phyloP scores from a whole-genome alignment of 2,888 invertebrate species.

The Imbricaverruca yamaguchii region DNA sequence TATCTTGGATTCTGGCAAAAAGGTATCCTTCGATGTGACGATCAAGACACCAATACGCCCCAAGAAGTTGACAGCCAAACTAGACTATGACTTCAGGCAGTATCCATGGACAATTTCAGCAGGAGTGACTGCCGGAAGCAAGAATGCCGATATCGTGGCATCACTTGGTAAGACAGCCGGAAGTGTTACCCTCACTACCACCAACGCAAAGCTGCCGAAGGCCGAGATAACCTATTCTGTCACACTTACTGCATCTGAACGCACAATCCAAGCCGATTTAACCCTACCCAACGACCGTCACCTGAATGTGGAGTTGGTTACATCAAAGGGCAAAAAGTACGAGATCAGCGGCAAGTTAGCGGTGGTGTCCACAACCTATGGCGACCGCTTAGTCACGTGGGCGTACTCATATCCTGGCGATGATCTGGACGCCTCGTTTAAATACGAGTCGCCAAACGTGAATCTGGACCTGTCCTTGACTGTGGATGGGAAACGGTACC shows the following conservation, averaged over 20 bases:
- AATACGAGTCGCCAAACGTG: not conserved
- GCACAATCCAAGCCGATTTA: not conserved
- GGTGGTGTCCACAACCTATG: not conserved
- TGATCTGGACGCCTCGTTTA: not conserved
- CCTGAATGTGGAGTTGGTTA: not conserved
- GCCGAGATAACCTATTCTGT: not conserved
- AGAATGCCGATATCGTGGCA: not conserved
- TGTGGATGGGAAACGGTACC: not conserved
- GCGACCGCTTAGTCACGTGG: not conserved
- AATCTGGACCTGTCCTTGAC: not conserved
- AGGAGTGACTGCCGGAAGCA: not conserved
- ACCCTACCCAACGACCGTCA: not conserved
- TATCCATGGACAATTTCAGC: not conserved
- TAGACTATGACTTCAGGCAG: not conserved
- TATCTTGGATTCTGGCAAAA: not conserved
- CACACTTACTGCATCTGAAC: not conserved
- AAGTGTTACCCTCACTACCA: not conserved
- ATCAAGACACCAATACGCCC: not conserved
- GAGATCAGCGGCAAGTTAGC: not conserved
- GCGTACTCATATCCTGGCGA: not conserved
- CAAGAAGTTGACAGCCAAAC: not conserved
- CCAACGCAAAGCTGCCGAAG: not conserved
- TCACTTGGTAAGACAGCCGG: not conserved
- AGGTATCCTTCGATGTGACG: not conserved
- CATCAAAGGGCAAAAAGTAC: not conserved